These are phyloP conservation scores for Conger conger DNA, from an alignment of 2,113 vertebrate genomes.

Conservation along the genomic window DNA sequence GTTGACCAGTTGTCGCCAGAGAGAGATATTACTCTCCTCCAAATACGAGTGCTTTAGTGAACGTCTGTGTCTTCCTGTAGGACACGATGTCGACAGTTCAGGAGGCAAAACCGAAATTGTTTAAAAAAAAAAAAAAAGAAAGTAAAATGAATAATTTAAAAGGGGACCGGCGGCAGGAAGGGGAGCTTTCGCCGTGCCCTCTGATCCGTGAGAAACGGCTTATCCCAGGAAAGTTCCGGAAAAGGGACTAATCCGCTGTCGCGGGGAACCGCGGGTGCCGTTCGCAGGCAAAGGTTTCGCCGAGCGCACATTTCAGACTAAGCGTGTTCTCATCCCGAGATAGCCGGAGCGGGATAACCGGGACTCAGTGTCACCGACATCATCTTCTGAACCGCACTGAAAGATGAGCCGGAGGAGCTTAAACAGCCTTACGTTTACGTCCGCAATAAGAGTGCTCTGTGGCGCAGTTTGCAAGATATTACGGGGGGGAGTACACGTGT, in stretches of 20 bases:
- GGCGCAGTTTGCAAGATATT: not conserved
- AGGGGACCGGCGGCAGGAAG: not conserved
- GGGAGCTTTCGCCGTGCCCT: not conserved
- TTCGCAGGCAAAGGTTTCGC: not conserved
- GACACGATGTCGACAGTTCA: not conserved
- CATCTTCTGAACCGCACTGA: not conserved
- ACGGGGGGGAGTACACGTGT: too few species aligned
- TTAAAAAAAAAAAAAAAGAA: not conserved
- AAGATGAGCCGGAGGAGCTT: not conserved
- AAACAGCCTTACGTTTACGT: not conserved
- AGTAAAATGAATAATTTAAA: not conserved
- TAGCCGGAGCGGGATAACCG: not conserved
- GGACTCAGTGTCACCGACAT: not conserved
- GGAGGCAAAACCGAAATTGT: not conserved
- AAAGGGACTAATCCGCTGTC: not conserved
- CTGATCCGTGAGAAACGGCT: not conserved
- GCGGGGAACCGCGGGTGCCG: not conserved
- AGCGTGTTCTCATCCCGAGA: not conserved
- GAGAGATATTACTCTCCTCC: not conserved
- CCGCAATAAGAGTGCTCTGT: not conserved
- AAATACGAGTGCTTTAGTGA: not conserved
- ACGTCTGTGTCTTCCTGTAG: not conserved
- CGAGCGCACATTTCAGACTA: not conserved
- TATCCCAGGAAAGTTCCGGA: not conserved
- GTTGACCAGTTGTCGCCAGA: not conserved